Evolutionary conservation across 2,113 vertebrate genomes (phyloP), one percentile per base, ranked within the genome.

Genomic region (Pterophyllum scalare): DNA sequence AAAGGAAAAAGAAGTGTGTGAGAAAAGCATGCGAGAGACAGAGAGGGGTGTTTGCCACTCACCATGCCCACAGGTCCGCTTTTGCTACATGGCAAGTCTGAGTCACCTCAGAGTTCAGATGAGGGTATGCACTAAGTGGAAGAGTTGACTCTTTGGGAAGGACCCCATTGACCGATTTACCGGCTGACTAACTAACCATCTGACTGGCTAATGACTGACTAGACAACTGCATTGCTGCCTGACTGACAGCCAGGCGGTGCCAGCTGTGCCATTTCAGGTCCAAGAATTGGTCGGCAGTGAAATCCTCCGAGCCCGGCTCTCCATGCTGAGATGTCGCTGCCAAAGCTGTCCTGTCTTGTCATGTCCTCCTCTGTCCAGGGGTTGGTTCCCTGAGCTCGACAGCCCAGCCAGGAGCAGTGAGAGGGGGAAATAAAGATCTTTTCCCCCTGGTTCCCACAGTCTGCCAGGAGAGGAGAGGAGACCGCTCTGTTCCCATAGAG

Each of bases 71-170:
- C 83, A 80, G 87, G 86, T 93, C 87, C 74, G 60, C 20, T 58
- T 70, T 35, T 79, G 60, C 65, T 86, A 24, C 59, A 82, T 40
- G 67, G 62, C 19, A 52, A 74, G 67, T 78, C 52, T 90, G 91
- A 91, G 88, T 87, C 87, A 84, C 65, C 77, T 88, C 78, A 82
- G 89, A 91, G 92, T 94, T 94, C 91, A 93, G 86, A 80, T 89
- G 87, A 93, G 88, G 92, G 89, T 93, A 89, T 74, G 65, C 85
- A 80, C 80, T 80, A 76, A 84, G 90, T 79, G 78, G 91, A 84
- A 80, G 81, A 83, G 82, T 88, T 88, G 85, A 76, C 87, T 80
- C 75, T 75, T 43, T 79, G 59, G 61, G 85, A 75, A 79, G 57
- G 85, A 90, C 62, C 62, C 82, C 43, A 13, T 49, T 75, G 81